phyloP scores from a whole-genome alignment of 1,140 invertebrate species.

The Metaphire vulgaris region DNA sequence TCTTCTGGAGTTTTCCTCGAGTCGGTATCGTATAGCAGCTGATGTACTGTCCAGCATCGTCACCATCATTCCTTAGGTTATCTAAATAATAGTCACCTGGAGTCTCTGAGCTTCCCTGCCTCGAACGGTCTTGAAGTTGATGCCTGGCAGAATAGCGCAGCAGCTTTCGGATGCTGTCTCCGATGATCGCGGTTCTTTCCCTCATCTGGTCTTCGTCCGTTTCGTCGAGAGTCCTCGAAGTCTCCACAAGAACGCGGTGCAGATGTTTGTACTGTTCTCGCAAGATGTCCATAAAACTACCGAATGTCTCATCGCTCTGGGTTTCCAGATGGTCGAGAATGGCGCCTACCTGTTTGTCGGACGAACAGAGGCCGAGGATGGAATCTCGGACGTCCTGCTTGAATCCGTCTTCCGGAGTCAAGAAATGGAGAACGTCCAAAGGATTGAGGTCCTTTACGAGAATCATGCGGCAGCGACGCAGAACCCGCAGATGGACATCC shows the following conservation, averaged over 20 bases:
- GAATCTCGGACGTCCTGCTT: constrained; percentile 13
- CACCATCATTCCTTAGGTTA: background rate
- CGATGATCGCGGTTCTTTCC: constrained; percentile 13
- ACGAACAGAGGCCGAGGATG: constrained; percentile 10
- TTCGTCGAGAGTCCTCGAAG: constrained; percentile 6
- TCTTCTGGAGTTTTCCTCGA: constrained; percentile 10
- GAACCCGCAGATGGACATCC: constrained; percentile 1
- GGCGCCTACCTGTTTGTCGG: constrained; percentile 22
- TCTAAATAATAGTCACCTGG: background rate
- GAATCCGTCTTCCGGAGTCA: constrained; percentile 22
- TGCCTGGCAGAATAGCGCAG: background rate
- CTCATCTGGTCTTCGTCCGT: background rate
- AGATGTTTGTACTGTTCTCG: constrained; percentile 25
- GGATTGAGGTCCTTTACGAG: constrained; percentile 23
- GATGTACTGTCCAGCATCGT: constrained; percentile 19
- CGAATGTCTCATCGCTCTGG: constrained; percentile 19
- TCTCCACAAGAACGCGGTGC: constrained; percentile 23
- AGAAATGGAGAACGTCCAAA: constrained; percentile 5
- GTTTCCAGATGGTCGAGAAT: constrained; percentile 28
- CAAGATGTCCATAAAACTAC: constrained; percentile 23
- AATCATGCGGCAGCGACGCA: constrained; percentile 19
- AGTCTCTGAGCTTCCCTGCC: constrained; percentile 1
- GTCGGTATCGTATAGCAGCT: constrained; percentile 21
- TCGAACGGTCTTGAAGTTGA: background rate
- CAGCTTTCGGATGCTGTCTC: constrained; percentile 17